phyloP scores from a whole-genome alignment of 2,888 invertebrate genomes.

The Pseudococcus jackbeardsleyi region DNA sequence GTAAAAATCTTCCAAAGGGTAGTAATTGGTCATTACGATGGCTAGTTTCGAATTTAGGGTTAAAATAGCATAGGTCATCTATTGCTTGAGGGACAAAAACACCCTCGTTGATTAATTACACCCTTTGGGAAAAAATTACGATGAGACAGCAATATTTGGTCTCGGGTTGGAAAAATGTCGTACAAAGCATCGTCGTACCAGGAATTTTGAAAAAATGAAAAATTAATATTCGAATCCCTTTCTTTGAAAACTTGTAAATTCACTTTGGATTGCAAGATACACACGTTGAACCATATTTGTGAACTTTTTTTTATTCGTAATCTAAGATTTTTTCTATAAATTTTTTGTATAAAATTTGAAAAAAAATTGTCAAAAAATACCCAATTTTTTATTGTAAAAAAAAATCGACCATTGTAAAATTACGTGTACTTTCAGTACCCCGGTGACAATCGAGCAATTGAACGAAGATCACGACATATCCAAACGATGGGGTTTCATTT shows the following conservation, averaged over 20 bases:
- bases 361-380: background rate
- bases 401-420: constrained; percentile 35
- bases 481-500: background rate
- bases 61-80: constrained; percentile 5
- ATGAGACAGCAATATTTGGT: background rate
- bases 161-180: background rate
- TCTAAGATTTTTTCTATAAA: background rate
- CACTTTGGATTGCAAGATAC: background rate
- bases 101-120: constrained; percentile 4
- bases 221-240: background rate
- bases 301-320: constrained; percentile 4
- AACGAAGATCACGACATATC: constrained; percentile 11
- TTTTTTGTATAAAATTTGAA: constrained; percentile 34
- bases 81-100: background rate
- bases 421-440: background rate
- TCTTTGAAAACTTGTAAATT: background rate
- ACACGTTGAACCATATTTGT: constrained; percentile 20
- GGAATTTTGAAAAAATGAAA: background rate
- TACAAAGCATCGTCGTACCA: background rate
- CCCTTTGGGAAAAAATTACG: background rate
- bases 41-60: background rate
- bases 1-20: background rate
- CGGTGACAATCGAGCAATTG: background rate
- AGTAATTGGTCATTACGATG: background rate
- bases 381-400: constrained; percentile 1